Base-by-base conservation (phyloP, 2,888 invertebrate species). In the Ectobius pallidus region DNA sequence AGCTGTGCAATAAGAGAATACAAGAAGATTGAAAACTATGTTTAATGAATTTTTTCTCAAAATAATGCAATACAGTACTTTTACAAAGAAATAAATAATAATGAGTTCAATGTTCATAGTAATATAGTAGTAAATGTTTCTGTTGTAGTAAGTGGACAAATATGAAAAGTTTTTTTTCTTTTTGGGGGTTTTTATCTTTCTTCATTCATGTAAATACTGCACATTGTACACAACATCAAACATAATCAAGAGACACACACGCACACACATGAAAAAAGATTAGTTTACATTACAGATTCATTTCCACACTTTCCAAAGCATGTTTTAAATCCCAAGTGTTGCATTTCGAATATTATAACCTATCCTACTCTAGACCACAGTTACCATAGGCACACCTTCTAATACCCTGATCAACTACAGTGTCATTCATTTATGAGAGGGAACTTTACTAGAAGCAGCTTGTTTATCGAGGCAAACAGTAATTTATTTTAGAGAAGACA, bases 21-120 rank as follows among this genome's bases (percentile, higher is more conserved):
- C 11, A 46, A 3, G 49, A 39, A 22, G 55, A 62, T 42, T 67
- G 55, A 55, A 71, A 71, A 71, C 55, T 67, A 67, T 34, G 30
- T 71, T 71, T 71, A 71, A 71, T 71, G 71, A 27, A 52, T 39
- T 67, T 65, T 46, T 42, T 39, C 30, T 46, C 44, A 67, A 67
- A 46, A 49, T 42, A 44, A 67, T 67, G 67, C 55, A 71, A 52
- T 71, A 71, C 49, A 52, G 52, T 32, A 65, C 71, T 67, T 49
- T 70, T 61, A 71, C 65, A 71, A 71, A 46, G 71, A 71, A 67
- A 67, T 52, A 46, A 34, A 49, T 70, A 70, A 42, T 32, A 49
- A 63, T 62, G 67, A 22, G 22, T 25, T 55, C 30, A 58, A 58
- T 30, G n/a, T 14, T 58, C 6, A 30, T 32, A 32, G 30, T 58